These are phyloP conservation scores for Camelus dromedarius DNA, from an alignment of 2,113 vertebrate species.

Conservation along the genomic window DNA sequence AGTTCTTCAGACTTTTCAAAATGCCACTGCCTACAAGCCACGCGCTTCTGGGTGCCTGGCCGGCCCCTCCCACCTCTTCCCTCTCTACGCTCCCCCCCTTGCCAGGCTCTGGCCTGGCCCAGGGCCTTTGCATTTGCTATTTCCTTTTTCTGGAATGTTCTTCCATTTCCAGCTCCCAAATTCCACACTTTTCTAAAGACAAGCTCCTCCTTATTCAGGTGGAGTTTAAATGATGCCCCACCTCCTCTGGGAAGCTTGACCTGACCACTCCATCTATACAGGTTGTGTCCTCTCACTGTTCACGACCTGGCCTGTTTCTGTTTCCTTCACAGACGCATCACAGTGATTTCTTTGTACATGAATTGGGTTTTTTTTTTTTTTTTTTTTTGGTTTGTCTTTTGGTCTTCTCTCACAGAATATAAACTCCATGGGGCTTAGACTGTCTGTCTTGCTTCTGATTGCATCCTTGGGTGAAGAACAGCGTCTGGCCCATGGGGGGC, in stretches of 20 bases:
- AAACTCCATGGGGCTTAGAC: background rate
- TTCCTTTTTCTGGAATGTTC: background rate
- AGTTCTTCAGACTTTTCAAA: background rate
- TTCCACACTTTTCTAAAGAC: background rate
- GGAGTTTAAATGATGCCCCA: background rate
- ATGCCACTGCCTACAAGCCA: background rate
- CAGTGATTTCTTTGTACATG: background rate
- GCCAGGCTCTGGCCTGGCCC: background rate
- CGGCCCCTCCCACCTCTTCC: background rate
- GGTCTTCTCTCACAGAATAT: background rate
- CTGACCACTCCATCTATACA: background rate
- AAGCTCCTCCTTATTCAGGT: background rate
- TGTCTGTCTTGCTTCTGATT: background rate
- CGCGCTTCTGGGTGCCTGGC: rapidly evolving
- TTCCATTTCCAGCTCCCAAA: background rate
- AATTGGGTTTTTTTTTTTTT: background rate
- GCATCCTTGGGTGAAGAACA: background rate
- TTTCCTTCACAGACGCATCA: background rate
- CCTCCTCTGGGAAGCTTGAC: background rate
- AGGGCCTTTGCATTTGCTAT: background rate
- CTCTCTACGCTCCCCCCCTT: background rate
- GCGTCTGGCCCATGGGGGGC: background rate
- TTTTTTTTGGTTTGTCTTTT: background rate
- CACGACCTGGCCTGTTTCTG: background rate
- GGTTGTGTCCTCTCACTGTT: background rate